A percentile compares a stretch with the other conserved stretches of the same genome.
phyloP scores from a whole-genome alignment of 1,140 invertebrate genomes.

The Meloidogyne floridensis region DNA sequence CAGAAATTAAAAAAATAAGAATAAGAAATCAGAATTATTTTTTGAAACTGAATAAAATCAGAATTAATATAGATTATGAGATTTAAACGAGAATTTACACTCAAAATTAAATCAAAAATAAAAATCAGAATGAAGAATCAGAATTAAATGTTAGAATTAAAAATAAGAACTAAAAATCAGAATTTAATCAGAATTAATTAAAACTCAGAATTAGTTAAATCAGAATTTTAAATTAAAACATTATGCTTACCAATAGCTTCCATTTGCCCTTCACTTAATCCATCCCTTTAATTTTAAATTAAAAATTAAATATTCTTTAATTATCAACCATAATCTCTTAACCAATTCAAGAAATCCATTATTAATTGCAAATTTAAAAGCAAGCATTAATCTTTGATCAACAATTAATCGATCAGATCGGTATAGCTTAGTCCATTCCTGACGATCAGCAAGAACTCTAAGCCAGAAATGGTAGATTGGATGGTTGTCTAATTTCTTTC shows the following conservation, averaged over 20 bases:
- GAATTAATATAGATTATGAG: no score
- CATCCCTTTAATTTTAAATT: neutral
- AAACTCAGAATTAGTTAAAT: neutral
- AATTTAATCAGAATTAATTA: no score
- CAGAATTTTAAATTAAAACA: neutral
- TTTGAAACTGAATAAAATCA: neutral
- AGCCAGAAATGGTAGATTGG: conserved; percentile 54
- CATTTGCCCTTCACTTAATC: conserved; percentile 40
- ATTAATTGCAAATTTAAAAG: conserved; percentile 49
- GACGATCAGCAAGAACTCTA: conserved; percentile 40
- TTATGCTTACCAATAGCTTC: conserved; percentile 44
- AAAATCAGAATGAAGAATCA: no score
- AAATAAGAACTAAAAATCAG: no score
- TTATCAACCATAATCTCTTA: conserved; percentile 35
- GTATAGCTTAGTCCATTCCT: conserved; percentile 43
- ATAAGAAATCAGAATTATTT: neutral
- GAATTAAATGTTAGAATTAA: no score
- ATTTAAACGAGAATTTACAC: no score
- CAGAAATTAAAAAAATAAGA: no score
- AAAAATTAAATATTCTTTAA: no score
- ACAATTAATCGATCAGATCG: conserved; percentile 44
- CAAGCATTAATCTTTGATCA: conserved; percentile 41
- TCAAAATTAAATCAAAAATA: no score
- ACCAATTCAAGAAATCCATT: conserved; percentile 48
- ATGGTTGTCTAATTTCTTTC: conserved; percentile 44